Percentiles rank a stretch among this genome's conserved stretches.
phyloP scores from a whole-genome alignment of 2,888 invertebrate genomes.

The Cephus rjabovi region DNA sequence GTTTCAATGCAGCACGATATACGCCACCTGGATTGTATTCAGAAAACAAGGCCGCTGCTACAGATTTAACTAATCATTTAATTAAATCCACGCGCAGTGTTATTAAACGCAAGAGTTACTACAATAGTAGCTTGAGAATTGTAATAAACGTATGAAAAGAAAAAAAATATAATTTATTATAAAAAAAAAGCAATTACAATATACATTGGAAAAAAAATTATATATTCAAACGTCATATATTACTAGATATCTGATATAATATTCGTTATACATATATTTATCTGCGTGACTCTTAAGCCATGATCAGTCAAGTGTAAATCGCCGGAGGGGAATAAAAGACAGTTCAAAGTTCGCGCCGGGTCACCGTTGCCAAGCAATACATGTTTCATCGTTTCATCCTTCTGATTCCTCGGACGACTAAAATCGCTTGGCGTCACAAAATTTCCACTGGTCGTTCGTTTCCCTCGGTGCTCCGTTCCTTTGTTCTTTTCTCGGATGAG shows the following conservation, averaged over 20 bases:
- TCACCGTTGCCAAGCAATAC: constrained; percentile 24
- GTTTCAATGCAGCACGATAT: background rate
- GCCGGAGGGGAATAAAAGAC: background rate
- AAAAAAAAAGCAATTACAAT: no score
- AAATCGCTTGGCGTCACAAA: constrained; percentile 33
- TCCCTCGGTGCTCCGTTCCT: background rate
- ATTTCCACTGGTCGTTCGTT: constrained; percentile 34
- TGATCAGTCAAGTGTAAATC: background rate
- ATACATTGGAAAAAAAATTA: no score
- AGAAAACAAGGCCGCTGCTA: background rate
- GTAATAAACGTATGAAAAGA: background rate
- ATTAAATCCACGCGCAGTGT: constrained; percentile 4
- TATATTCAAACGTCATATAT: background rate
- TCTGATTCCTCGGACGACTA: background rate
- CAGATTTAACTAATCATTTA: constrained; percentile 23
- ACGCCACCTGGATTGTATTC: background rate
- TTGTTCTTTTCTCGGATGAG: no score
- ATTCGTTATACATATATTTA: background rate
- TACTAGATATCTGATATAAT: background rate
- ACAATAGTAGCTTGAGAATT: background rate
- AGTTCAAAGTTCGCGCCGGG: constrained; percentile 38
- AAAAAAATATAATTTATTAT: background rate
- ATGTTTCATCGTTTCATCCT: background rate
- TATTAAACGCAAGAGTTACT: background rate
- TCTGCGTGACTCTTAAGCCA: background rate